Conservation (phyloP, 2,113 vertebrate species). For the Pseudorasbora parva region DNA sequence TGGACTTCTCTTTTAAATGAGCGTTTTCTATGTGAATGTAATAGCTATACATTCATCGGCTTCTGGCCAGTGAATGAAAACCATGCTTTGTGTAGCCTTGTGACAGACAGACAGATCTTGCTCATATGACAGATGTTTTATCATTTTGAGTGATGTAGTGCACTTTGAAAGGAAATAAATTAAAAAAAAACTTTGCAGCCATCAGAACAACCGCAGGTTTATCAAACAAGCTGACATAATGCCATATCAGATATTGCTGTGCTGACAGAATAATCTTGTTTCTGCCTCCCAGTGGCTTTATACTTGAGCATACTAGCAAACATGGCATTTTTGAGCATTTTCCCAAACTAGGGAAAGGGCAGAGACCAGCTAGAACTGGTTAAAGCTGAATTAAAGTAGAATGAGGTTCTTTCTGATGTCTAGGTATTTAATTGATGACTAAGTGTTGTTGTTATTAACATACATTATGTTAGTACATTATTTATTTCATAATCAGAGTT, state of each 20-base stretch:
- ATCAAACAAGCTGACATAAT: background rate
- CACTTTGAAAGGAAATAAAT: background rate
- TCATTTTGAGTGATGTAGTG: background rate
- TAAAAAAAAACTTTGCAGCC: too few relatives aligned
- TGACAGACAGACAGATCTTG: background rate
- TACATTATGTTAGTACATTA: background rate
- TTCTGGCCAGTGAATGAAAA: background rate
- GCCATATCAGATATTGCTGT: background rate
- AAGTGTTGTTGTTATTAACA: too few relatives aligned
- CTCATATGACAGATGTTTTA: background rate
- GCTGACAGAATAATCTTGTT: background rate
- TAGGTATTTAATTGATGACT: background rate
- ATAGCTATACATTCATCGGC: background rate
- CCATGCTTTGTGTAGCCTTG: background rate
- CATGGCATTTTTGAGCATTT: background rate
- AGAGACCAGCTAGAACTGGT: background rate
- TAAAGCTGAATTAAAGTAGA: background rate
- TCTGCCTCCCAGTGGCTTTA: background rate
- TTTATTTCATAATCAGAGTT: background rate
- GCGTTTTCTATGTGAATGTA: background rate
- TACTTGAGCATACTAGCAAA: background rate
- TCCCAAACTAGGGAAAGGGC: background rate
- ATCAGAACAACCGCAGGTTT: background rate
- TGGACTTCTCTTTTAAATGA: background rate
- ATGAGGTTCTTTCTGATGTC: background rate